Evolutionary conservation across 2,113 vertebrate species (phyloP).

Genomic region (Mesitornis unicolor): DNA sequence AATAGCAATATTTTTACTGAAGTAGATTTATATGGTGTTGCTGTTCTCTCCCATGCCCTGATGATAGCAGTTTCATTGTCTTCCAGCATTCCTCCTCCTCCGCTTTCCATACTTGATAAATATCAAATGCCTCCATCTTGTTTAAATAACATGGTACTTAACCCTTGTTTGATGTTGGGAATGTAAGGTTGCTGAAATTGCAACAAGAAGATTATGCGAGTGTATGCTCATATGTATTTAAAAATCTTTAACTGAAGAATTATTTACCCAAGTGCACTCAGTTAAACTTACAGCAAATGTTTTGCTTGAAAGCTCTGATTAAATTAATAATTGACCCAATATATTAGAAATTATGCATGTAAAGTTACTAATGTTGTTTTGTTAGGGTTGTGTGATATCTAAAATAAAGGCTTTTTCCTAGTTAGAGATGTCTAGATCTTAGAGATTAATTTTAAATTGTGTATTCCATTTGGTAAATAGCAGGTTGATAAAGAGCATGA

Average conservation of each 20-base stretch:
- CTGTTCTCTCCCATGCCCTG: not conserved
- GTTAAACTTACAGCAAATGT: not conserved
- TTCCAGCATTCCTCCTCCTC: slow-evolving; percentile 7
- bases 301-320: not conserved
- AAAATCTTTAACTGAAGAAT: not conserved
- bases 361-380: not conserved
- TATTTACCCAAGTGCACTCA: not conserved
- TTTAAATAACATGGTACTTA: slow-evolving; percentile 65
- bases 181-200: slow-evolving; percentile 48
- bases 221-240: not conserved
- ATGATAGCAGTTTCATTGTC: not conserved
- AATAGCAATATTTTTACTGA: slow-evolving; percentile 26
- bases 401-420: not conserved
- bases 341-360: not conserved
- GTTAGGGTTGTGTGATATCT: not conserved
- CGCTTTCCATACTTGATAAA: slow-evolving; percentile 20
- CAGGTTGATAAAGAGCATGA: not conserved
- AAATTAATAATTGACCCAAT: not conserved
- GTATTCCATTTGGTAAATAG: not conserved
- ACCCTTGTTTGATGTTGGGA: slow-evolving; percentile 63
- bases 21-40: not conserved
- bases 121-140: slow-evolving; percentile 64
- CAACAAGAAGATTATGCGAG: not conserved
- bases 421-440: not conserved
- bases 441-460: not conserved